These are phyloP conservation scores for Drosophila jambulina DNA, from an alignment of 1,140 invertebrate genomes.

Conservation along the genomic window DNA sequence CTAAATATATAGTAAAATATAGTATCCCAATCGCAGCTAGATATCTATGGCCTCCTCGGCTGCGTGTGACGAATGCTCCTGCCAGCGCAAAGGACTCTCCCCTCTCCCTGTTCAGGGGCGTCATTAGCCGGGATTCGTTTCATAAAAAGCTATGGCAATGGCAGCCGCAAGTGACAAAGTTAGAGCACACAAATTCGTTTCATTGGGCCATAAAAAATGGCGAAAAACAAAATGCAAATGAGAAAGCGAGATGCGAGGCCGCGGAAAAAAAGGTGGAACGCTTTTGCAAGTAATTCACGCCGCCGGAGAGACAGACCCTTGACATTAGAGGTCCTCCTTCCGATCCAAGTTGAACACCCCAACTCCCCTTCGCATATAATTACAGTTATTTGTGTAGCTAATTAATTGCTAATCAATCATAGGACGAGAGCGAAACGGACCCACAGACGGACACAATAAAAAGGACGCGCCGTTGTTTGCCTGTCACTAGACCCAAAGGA, in stretches of 20 bases:
- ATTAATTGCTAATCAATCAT: conserved; percentile 84
- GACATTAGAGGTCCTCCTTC: conserved; percentile 43
- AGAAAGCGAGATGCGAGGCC: conserved; percentile 50
- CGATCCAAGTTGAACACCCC: not conserved
- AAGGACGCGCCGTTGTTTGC: conserved; percentile 65
- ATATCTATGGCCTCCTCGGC: conserved; percentile 36
- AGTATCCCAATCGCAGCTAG: conserved; percentile 18
- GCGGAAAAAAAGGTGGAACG: conserved; percentile 67
- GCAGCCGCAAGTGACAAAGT: conserved; percentile 69
- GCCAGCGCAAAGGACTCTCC: not conserved
- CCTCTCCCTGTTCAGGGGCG: conserved; percentile 46
- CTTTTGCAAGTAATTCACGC: conserved; percentile 67
- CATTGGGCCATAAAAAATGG: conserved; percentile 72
- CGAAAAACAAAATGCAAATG: conserved; percentile 75
- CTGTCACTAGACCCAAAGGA: conserved; percentile 54
- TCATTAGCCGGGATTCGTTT: conserved; percentile 73
- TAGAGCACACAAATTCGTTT: conserved; percentile 71
- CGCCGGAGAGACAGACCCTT: conserved; percentile 47
- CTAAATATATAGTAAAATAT: not conserved
- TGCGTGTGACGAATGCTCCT: conserved; percentile 70
- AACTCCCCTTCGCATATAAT: conserved; percentile 67
- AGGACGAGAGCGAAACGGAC: conserved; percentile 52
- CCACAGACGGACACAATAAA: conserved; percentile 54
- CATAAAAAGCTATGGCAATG: conserved; percentile 66
- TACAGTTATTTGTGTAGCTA: conserved; percentile 83